A percentile compares a stretch with the other conserved stretches of the same genome.
Evolutionary conservation across 1,140 invertebrate genomes (phyloP).

Genomic region (Dreissena polymorpha): DNA sequence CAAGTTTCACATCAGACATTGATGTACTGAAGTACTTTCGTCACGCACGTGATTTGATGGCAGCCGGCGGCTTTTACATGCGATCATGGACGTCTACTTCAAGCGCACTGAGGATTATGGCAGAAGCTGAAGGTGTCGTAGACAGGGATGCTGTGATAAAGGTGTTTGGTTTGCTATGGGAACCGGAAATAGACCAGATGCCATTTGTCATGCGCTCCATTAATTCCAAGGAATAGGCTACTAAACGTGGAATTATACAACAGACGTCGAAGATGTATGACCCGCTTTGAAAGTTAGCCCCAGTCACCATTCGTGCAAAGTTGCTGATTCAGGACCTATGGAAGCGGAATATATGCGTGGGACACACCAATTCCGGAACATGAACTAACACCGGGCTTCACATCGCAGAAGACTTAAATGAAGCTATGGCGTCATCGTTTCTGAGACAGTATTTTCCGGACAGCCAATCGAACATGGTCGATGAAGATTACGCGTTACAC

Average conservation of each 20-base stretch:
- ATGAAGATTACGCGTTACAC: neutral
- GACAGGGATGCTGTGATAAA: neutral
- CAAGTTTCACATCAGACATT: neutral
- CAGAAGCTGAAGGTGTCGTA: neutral
- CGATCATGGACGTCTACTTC: conserved; percentile 19
- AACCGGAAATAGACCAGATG: conserved; percentile 6
- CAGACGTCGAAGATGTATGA: conserved; percentile 18
- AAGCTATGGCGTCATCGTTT: neutral
- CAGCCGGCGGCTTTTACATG: conserved; percentile 7
- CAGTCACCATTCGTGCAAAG: conserved; percentile 13
- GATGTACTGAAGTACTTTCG: conserved; percentile 20
- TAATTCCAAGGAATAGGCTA: neutral
- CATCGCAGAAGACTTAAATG: conserved; percentile 21
- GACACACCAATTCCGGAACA: neutral
- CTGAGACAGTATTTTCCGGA: neutral
- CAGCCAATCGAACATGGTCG: neutral
- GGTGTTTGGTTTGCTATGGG: conserved; percentile 6
- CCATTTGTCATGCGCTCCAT: neutral
- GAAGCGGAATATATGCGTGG: conserved; percentile 4
- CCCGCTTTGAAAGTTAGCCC: neutral
- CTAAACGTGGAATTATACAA: conserved; percentile 2
- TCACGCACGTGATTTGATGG: neutral
- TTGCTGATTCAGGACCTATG: conserved; percentile 17
- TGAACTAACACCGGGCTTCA: neutral
- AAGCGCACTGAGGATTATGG: neutral